A percentile compares a stretch with the other conserved stretches of the same genome.
Conservation (phyloP, 2,113 vertebrate genomes). For the Pseudolaguvia tuberculata region DNA sequence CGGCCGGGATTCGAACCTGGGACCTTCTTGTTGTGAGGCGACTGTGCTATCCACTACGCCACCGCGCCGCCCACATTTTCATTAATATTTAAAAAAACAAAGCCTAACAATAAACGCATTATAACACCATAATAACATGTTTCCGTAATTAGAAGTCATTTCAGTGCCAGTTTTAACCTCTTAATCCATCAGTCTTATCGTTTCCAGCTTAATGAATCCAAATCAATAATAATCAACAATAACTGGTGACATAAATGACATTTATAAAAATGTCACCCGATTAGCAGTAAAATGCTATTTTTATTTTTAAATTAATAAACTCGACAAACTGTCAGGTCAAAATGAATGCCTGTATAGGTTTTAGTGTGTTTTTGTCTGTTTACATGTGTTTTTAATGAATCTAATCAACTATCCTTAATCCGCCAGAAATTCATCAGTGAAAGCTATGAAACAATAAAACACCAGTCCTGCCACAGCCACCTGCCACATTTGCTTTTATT, state of each 20-base stretch:
- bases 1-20: too few relatives aligned
- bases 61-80: too few relatives aligned
- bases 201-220: not conserved
- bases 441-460: too few relatives aligned
- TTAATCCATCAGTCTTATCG: not conserved
- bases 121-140: not conserved
- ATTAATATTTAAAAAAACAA: not conserved
- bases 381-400: constrained; percentile 42
- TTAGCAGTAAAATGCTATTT: not conserved
- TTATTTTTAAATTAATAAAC: constrained; percentile 33
- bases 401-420: constrained; percentile 33
- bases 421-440: not conserved
- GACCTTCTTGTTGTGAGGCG: too few relatives aligned
- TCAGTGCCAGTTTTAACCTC: not conserved
- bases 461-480: too few relatives aligned
- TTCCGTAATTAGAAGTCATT: too few relatives aligned
- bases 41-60: too few relatives aligned
- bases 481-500: too few relatives aligned
- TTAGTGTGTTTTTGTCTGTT: constrained; percentile 35
- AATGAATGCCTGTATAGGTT: constrained; percentile 25
- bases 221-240: constrained; percentile 3
- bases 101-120: not conserved
- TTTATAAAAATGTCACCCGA: not conserved
- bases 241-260: constrained; percentile 20
- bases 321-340: constrained; percentile 25